phyloP scores from a whole-genome alignment of 2,888 invertebrate species.

The Conomelus anceps region DNA sequence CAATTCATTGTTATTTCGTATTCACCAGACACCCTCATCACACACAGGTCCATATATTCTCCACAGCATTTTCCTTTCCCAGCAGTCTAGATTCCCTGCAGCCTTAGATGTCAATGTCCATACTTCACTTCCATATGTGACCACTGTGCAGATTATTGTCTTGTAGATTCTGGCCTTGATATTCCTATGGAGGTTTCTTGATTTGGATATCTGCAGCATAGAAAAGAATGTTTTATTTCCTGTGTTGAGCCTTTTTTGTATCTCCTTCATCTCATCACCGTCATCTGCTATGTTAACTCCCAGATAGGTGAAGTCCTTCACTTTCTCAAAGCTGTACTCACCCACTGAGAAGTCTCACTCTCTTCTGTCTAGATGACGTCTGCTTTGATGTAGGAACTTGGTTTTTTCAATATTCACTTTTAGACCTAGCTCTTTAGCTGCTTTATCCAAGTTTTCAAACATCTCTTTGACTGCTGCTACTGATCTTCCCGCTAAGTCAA shows the following conservation, averaged over 20 bases:
- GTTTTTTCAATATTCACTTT: no score
- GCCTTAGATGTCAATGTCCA: background rate
- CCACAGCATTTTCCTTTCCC: background rate
- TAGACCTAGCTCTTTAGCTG: background rate
- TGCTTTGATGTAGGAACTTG: no score
- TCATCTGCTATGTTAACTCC: slow-evolving; percentile 8
- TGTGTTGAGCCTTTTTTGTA: background rate
- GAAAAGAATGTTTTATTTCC: background rate
- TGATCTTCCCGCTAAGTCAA: background rate
- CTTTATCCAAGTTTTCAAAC: background rate
- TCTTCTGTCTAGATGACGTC: slow-evolving; percentile 2
- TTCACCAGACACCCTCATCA: background rate
- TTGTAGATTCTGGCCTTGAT: background rate
- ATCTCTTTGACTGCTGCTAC: background rate
- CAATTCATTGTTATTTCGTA: no score
- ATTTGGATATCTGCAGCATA: background rate
- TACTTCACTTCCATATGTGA: background rate
- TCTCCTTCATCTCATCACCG: background rate
- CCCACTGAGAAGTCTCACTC: background rate
- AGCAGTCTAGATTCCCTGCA: background rate
- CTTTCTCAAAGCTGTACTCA: slow-evolving; percentile 13
- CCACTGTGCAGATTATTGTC: background rate
- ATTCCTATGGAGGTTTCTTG: background rate
- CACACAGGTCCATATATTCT: background rate
- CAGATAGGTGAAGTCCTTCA: slow-evolving; percentile 11